A percentile compares a stretch with the other conserved stretches of the same genome.
phyloP scores from a whole-genome alignment of 2,797 vertebrate species.

The Ambastaia sidthimunki region DNA sequence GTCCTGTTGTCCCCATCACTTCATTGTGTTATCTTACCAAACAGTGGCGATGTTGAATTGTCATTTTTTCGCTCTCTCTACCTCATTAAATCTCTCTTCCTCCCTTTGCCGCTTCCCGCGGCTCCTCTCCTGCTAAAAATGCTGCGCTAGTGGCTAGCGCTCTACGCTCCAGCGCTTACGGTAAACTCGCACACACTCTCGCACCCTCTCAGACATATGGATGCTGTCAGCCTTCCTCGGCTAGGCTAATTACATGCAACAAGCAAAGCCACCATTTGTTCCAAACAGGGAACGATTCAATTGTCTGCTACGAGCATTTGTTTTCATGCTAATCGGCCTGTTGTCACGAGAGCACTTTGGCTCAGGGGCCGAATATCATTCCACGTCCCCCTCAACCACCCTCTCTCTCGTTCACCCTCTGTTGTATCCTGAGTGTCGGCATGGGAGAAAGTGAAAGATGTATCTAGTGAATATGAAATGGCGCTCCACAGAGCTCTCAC shows the following conservation, averaged over 20 bases:
- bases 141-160: conserved; percentile 52
- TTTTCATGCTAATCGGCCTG: conserved; percentile 60
- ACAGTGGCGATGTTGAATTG: conserved; percentile 39
- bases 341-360: conserved; percentile 60
- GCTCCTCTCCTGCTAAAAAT: conserved; percentile 53
- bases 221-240: conserved; percentile 58
- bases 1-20: conserved; percentile 25
- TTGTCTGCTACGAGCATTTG: conserved; percentile 60
- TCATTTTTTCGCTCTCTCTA: conserved; percentile 41
- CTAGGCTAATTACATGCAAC: conserved; percentile 65
- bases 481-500: conserved; percentile 32
- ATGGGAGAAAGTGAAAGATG: conserved; percentile 28
- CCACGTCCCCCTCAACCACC: conserved; percentile 33
- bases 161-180: conserved; percentile 50
- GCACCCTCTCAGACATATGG: conserved; percentile 59
- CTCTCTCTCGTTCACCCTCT: not conserved
- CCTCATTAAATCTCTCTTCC: conserved; percentile 54
- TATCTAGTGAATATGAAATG: conserved; percentile 38
- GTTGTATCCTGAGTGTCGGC: conserved; percentile 37
- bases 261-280: conserved; percentile 64
- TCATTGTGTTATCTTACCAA: conserved; percentile 47
- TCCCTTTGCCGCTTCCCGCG: conserved; percentile 24
- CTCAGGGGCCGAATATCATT: conserved; percentile 55
- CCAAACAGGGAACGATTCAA: conserved; percentile 63
- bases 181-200: conserved; percentile 56